phyloP scores from a whole-genome alignment of 2,797 vertebrate genomes.

The Hippocampus kuda region DNA sequence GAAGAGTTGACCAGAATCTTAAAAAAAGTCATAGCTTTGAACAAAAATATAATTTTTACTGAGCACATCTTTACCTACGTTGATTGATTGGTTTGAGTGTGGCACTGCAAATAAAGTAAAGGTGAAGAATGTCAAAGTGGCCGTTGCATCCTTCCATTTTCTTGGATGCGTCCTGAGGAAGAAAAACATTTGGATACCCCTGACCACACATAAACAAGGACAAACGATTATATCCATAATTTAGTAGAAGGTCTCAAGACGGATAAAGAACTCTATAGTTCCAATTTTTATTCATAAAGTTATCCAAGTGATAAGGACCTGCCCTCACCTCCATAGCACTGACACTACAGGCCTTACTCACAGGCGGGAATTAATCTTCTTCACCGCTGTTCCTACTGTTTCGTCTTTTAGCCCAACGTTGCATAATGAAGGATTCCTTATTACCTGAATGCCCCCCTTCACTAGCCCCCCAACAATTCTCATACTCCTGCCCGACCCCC shows the following conservation, averaged over 20 bases:
- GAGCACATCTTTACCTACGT: no score
- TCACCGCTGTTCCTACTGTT: conserved; percentile 1
- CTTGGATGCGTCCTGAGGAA: background rate
- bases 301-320: conserved; percentile 31
- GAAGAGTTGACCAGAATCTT: background rate
- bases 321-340: conserved; percentile 27
- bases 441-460: conserved; percentile 54
- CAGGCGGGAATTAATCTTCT: conserved; percentile 28
- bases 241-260: background rate
- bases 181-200: background rate
- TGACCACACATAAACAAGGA: background rate
- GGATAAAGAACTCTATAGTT: background rate
- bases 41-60: no score
- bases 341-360: conserved; percentile 28
- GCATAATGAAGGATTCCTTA: conserved; percentile 55
- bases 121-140: background rate
- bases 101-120: background rate
- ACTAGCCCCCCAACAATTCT: background rate
- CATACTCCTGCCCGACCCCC: conserved; percentile 19
- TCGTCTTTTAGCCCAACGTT: conserved; percentile 31
- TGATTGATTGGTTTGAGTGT: no score
- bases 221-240: no score
- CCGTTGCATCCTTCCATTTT: background rate
- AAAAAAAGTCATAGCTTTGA: no score
- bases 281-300: conserved; percentile 27